A percentile compares a stretch with the other conserved stretches of the same genome.
Evolutionary conservation across 2,113 vertebrate species (phyloP).

Genomic region (Typhlomys cinereus): DNA sequence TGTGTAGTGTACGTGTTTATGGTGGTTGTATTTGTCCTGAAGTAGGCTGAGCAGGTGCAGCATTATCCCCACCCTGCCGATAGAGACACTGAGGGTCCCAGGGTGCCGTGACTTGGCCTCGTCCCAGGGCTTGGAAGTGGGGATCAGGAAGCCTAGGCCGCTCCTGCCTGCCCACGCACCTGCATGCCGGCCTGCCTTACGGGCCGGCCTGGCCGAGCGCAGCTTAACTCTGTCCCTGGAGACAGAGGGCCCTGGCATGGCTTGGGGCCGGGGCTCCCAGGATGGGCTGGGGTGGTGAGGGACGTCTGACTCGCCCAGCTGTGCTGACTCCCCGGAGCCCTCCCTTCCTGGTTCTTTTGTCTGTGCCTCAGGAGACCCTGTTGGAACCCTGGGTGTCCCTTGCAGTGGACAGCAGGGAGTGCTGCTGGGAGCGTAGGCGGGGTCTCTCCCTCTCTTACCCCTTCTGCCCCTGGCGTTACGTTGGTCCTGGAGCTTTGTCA

Average conservation of each 20-base stretch:
- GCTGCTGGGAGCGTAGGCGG: not conserved
- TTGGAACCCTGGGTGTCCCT: no score
- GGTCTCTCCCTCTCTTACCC: accelerated
- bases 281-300: accelerated
- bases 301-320: not conserved
- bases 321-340: not conserved
- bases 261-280: not conserved
- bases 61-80: not conserved
- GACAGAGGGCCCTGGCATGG: not conserved
- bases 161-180: not conserved
- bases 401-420: not conserved
- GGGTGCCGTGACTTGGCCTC: not conserved
- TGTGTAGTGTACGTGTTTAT: no score
- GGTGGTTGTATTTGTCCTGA: no score
- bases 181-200: not conserved
- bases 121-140: not conserved
- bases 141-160: not conserved
- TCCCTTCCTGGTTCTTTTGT: not conserved
- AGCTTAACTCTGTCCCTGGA: slow-evolving; percentile 47
- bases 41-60: not conserved
- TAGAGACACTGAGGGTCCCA: not conserved
- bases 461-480: not conserved
- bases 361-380: no score
- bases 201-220: accelerated
- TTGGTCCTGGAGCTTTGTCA: not conserved